A percentile compares a stretch with the other conserved stretches of the same genome.
Evolutionary conservation across 2,113 vertebrate species (phyloP).

Genomic region (Campylomormyrus tamandua): DNA sequence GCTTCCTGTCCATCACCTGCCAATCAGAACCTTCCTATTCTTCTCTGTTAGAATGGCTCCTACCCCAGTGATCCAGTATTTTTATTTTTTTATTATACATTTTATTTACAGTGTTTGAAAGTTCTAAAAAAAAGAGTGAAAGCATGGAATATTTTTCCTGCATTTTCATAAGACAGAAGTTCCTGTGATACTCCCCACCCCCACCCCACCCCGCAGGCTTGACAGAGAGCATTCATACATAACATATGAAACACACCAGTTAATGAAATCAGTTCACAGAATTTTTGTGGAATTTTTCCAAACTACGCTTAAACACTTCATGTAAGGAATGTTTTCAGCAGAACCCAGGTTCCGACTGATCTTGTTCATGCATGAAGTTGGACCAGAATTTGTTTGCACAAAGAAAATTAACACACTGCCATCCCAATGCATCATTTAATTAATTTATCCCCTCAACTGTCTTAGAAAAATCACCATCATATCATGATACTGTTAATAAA

Average conservation of each 20-base stretch:
- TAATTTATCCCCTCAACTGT: no score
- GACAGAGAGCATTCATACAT: not conserved
- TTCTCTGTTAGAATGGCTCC: not conserved
- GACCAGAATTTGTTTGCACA: not conserved
- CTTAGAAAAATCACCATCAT: not conserved
- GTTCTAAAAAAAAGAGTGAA: not conserved
- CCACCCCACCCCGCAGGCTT: not conserved
- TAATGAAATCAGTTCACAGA: not conserved
- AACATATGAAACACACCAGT: not conserved
- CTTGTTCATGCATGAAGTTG: not conserved
- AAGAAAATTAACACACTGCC: not conserved
- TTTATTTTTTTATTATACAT: not conserved
- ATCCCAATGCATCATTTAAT: not conserved
- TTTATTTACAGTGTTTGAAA: constrained; percentile 10
- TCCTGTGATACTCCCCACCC: not conserved
- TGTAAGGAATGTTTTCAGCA: not conserved
- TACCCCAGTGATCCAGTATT: not conserved
- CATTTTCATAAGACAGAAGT: not conserved
- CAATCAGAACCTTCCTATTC: not conserved
- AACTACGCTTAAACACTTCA: not conserved
- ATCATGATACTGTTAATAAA: not conserved
- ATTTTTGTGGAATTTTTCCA: not conserved
- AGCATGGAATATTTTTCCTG: not conserved
- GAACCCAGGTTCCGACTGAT: not conserved
- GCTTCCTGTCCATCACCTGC: not conserved